phyloP scores from a whole-genome alignment of 2,888 invertebrate species.

The Ceratothoa steindachneri region DNA sequence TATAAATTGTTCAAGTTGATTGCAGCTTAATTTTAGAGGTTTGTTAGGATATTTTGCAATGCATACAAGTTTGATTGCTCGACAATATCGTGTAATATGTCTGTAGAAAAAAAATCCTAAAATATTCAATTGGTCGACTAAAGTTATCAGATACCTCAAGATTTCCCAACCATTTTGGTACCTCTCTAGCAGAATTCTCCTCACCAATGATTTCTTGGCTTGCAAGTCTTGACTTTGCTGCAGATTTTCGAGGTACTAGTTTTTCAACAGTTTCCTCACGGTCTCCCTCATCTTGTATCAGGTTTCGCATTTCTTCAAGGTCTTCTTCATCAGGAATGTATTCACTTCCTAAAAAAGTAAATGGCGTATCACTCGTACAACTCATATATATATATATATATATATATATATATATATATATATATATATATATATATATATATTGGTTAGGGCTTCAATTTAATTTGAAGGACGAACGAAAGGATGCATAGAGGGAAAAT shows the following conservation, averaged over 20 bases:
- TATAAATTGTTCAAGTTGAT: slow-evolving; percentile 3
- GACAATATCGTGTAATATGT: slow-evolving; percentile 4
- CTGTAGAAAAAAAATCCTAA: slow-evolving; percentile 10
- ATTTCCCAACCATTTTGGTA: slow-evolving; percentile 4
- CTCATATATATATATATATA: slow-evolving; percentile 20
- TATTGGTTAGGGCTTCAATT: no score
- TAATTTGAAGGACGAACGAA: no score
- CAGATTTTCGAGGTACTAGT: neutral
- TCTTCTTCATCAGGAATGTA: neutral
- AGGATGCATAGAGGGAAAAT: no score
- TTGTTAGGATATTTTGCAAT: neutral
- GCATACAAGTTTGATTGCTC: slow-evolving; percentile 6
- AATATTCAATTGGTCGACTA: neutral
- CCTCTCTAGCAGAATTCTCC: slow-evolving; percentile 11
- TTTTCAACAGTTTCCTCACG: neutral
- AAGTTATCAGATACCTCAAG: neutral
- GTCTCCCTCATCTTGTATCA: neutral
- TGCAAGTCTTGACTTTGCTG: neutral
- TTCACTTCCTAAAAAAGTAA: neutral
- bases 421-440: neutral
- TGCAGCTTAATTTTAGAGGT: neutral
- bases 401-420: slow-evolving; percentile 18
- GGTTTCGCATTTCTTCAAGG: neutral
- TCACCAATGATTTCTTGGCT: neutral
- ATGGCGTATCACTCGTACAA: neutral